These are phyloP conservation scores for Lamellibrachia luymesi DNA, from an alignment of 1,140 invertebrate species.

Conservation along the genomic window DNA sequence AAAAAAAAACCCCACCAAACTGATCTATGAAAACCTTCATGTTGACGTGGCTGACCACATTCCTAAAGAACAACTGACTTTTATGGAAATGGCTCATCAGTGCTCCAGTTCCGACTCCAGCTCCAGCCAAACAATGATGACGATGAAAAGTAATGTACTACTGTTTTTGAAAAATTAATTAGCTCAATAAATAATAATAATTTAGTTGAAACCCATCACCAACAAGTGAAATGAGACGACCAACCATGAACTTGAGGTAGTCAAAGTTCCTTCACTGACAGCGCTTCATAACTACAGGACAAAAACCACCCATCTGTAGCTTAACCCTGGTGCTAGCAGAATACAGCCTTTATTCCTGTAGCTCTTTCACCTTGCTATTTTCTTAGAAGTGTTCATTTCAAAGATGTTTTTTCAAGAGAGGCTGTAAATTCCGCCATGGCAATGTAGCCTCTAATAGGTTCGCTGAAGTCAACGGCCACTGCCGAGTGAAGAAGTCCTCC, in stretches of 20 bases:
- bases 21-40: no score
- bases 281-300: neutral
- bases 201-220: neutral
- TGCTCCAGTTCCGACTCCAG: no score
- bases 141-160: no score
- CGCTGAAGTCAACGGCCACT: neutral
- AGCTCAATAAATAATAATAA: no score
- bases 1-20: no score
- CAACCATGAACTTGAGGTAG: neutral
- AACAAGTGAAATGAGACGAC: neutral
- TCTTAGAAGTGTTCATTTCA: neutral
- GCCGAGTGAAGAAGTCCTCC: neutral
- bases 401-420: neutral
- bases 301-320: neutral
- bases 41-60: no score
- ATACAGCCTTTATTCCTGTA: neutral
- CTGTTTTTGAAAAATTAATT: no score
- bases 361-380: neutral
- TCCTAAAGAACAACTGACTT: no score
- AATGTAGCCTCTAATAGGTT: neutral
- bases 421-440: neutral
- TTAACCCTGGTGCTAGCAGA: no score
- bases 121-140: no score
- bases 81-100: no score
- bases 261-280: neutral